Evolutionary conservation across 1,140 invertebrate species (phyloP).

Genomic region (Drosophila suzukii): DNA sequence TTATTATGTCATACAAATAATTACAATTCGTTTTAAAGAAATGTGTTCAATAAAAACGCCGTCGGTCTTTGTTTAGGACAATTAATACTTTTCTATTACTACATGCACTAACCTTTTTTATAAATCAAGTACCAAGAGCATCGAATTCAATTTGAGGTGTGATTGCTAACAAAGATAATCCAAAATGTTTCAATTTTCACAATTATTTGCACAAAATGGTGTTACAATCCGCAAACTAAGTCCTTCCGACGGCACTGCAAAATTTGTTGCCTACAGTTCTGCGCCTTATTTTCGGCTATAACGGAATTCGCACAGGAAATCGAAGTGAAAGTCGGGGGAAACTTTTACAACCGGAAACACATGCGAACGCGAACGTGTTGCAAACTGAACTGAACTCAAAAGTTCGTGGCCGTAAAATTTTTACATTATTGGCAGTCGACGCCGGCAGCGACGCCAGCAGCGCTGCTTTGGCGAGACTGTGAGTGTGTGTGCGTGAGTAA

Average conservation of each 20-base stretch:
- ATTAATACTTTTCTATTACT: neutral
- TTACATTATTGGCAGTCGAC: conserved; percentile 63
- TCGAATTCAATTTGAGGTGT: neutral
- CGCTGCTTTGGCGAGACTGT: conserved; percentile 39
- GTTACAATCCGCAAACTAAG: neutral
- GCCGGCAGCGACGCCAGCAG: conserved; percentile 37
- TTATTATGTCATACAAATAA: too few species aligned
- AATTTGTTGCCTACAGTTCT: conserved; percentile 52
- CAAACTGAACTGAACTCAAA: conserved; percentile 78
- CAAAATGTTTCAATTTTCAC: neutral
- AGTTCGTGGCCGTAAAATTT: conserved; percentile 74
- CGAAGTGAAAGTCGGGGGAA: conserved; percentile 17
- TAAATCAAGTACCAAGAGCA: neutral
- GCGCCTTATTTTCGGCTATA: conserved; percentile 33
- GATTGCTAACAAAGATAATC: conserved; percentile 13
- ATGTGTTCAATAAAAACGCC: neutral
- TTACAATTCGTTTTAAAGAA: too few species aligned
- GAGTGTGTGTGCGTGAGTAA: conserved; percentile 23
- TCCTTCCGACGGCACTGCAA: conserved; percentile 49
- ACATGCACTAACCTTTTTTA: conserved; percentile 25
- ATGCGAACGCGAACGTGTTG: conserved; percentile 70
- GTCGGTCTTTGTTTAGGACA: neutral
- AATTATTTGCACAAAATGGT: conserved; percentile 14
- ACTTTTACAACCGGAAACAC: conserved; percentile 14
- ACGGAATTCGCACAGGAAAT: conserved; percentile 16